Evolutionary conservation across 1,140 invertebrate genomes (phyloP), one percentile per base, ranked within the genome.

Genomic region (Ceratoteleas bidentatus): DNA sequence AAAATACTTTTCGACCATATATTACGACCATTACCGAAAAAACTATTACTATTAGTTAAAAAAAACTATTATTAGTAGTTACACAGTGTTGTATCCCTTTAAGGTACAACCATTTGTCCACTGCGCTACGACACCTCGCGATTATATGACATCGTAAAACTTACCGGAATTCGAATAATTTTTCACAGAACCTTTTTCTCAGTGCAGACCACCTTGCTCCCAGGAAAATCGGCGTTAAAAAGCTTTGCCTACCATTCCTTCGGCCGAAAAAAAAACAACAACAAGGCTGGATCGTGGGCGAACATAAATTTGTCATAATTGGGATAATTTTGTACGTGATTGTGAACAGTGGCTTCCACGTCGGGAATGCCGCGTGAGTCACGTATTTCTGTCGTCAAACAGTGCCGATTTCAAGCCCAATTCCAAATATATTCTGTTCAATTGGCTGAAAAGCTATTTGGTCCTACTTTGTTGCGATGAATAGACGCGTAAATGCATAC

Each of bases 391-490:
- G 40, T 65, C 68, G 57, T 54, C 69, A 80, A 69, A 80, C 69
- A 69, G 70, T 52, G 70, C 64, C 70, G 62, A 80, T 80, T 80
- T 80, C 69, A 69, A 61, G 77, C 69, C 70, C 70, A 74, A 80
- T 80, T 74, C 57, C 16, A 65, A 69, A 62, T 68, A 53, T 53
- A 72, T 73, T 74, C 64, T 57, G 69, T 73, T 74, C 69, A 80
- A 80, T 80, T 74, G 77, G 57, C 57, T 69, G 77, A 80, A 73
- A 74, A 74, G 69, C 69, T 74, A 81, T 81, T 81, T 76, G 72
- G 66, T 57, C 56, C 38, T 54, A 77, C 49, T 82, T 82, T 73
- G 79, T 73, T 49, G 13, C 8, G 14, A 52, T 73, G 79, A 82
- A 82, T 77, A 56, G 62, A 65, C 40, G 52, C 62, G 52, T 73